Percentiles rank a stretch among this genome's conserved stretches.
Conservation (phyloP, 2,888 invertebrate species). For the Caradrina kadenii region DNA sequence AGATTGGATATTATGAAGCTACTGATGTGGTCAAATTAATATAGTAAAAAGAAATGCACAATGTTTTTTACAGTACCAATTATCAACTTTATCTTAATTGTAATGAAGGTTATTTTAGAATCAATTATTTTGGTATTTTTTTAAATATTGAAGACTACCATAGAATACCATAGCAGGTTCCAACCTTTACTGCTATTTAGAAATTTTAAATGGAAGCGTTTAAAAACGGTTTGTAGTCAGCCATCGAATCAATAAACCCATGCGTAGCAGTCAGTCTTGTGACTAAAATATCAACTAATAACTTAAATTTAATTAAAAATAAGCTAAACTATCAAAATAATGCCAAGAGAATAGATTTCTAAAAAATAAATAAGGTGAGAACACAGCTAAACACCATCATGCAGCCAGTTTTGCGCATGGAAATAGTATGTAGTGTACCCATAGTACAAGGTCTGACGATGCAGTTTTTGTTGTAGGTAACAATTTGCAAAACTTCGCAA, state of each 20-base stretch:
- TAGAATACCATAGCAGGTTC: too few relatives aligned
- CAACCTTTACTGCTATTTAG: too few relatives aligned
- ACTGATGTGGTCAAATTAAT: background rate
- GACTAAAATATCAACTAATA: background rate
- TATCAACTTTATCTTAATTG: background rate
- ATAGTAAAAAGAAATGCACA: background rate
- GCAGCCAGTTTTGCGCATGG: background rate
- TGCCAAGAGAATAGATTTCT: too few relatives aligned
- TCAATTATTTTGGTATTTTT: too few relatives aligned
- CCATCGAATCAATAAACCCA: too few relatives aligned
- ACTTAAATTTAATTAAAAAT: background rate
- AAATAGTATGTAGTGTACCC: background rate
- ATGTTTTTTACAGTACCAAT: background rate
- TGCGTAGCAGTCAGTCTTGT: background rate
- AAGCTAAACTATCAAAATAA: background rate
- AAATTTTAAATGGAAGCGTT: too few relatives aligned
- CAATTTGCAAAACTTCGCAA: conserved; percentile 27
- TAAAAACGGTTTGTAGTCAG: too few relatives aligned
- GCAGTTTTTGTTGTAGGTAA: conserved; percentile 2
- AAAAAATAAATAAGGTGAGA: background rate
- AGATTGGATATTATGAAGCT: conserved; percentile 32
- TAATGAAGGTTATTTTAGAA: background rate
- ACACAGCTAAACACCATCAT: background rate
- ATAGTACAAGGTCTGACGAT: background rate
- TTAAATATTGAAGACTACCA: too few relatives aligned